Percentiles rank a stretch among this genome's conserved stretches.
Conservation (phyloP, 2,888 invertebrate genomes). For the Chrysolina haemoptera region DNA sequence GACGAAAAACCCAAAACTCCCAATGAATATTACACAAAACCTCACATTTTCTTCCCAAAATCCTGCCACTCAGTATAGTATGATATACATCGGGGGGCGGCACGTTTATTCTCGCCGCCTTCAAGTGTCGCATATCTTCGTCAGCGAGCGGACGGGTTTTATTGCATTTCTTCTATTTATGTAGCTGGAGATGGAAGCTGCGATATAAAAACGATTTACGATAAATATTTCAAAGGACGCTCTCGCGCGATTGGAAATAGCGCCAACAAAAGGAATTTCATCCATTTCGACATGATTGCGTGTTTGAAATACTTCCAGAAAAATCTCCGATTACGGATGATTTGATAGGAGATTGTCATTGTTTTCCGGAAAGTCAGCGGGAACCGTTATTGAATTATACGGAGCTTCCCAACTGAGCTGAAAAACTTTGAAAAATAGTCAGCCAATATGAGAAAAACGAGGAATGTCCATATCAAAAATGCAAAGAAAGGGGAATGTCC, state of each 20-base stretch:
- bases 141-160: conserved; percentile 68
- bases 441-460: no score
- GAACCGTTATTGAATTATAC: not conserved
- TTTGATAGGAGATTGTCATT: not conserved
- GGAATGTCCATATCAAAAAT: no score
- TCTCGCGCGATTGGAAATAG: conserved; percentile 28
- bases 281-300: conserved; percentile 36
- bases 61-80: not conserved
- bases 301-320: conserved; percentile 16
- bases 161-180: conserved; percentile 71
- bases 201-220: conserved; percentile 69
- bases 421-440: no score
- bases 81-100: conserved; percentile 50
- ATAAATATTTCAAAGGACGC: conserved; percentile 42
- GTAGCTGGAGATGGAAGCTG: conserved; percentile 75
- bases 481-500: no score
- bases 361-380: not conserved
- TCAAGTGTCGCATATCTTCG: conserved; percentile 52
- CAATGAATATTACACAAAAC: no score
- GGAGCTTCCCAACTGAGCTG: no score
- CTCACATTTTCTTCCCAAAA: not conserved
- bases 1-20: no score
- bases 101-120: conserved; percentile 66
- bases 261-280: conserved; percentile 40
- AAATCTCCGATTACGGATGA: not conserved